These are phyloP conservation scores for Sebastolobus alascanus DNA, from an alignment of 2,797 vertebrate species.

Conservation along the genomic window DNA sequence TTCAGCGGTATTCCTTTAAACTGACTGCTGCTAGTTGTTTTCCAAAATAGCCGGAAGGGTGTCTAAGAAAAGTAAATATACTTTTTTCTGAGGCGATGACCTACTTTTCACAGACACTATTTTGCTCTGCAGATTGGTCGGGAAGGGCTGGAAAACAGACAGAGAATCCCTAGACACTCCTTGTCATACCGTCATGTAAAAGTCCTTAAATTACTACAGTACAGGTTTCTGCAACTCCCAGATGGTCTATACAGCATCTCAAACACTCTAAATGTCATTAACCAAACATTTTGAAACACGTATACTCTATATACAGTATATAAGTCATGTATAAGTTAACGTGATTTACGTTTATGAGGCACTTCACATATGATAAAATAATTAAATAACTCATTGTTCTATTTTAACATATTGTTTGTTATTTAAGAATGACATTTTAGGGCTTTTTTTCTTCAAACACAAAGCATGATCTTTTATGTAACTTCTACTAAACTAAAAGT, in stretches of 20 bases:
- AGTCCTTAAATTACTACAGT: not conserved
- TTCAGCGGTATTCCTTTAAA: conserved; percentile 52
- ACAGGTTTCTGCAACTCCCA: conserved; percentile 17
- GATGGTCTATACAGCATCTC: conserved; percentile 11
- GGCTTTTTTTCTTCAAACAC: not conserved
- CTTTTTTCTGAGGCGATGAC: conserved; percentile 28
- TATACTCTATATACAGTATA: not conserved
- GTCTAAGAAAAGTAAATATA: conserved; percentile 40
- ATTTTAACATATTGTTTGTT: not conserved
- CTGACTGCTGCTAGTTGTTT: conserved; percentile 21
- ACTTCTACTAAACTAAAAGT: not conserved
- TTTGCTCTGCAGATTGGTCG: conserved; percentile 30
- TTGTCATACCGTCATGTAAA: conserved; percentile 39
- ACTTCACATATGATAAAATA: conserved; percentile 31
- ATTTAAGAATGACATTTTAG: not conserved
- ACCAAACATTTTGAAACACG: not conserved
- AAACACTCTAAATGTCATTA: conserved; percentile 14
- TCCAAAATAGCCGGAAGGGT: conserved; percentile 43
- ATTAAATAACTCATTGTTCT: conserved; percentile 13
- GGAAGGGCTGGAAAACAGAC: not conserved
- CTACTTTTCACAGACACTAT: conserved; percentile 51
- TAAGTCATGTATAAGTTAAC: conserved; percentile 7
- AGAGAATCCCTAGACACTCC: conserved; percentile 18
- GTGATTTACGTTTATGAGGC: conserved; percentile 26
- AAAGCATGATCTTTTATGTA: not conserved